Evolutionary conservation across 2,888 invertebrate species (phyloP), one percentile per base, ranked within the genome.

Genomic region (Gnatocerus cornutus): DNA sequence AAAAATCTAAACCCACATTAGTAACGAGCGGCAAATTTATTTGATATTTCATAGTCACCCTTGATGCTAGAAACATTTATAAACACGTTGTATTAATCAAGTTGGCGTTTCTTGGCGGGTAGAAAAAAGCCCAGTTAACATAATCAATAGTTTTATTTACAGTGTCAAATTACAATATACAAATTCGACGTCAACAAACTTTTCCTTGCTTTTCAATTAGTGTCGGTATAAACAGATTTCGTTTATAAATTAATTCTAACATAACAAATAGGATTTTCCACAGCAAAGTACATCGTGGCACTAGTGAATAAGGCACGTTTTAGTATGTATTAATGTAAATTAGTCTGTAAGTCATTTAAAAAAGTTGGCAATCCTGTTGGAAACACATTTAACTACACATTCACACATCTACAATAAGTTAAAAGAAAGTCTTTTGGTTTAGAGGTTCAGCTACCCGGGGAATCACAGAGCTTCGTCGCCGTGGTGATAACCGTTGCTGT

Each of bases 401-500:
- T 73, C 74, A 78, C 77, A 73, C 76, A 69, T 67, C 68, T 71
- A 74, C 73, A 76, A 77, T 77, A 77, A 77, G 76, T 76, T 75
- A 76, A 76, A 69, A 73, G 68, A 75, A 71, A 77, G 77, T 78
- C 77, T 77, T 75, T 68, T 68, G 68, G 74, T 68, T 69, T 68
- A 50, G 58, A 52, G 74, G 75, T 74, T 59, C 72, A 72, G 72
- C 74, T 76, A 76, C 75, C 21, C 74, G 55, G 66, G 48, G 39
- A 61, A 87, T 90, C 90, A 92, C 81, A 92, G 89, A 78, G 92
- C 92, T 84, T 93, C 93, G 85, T 93, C 93, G 71, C 92, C 93
- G 16, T 89, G 88, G 71, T 86, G 84, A 77, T 89, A 90, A 50
- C 91, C 91, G 78, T 92, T 92, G 73, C 94, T 89, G 84, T 93